A percentile compares a stretch with the other conserved stretches of the same genome.
Evolutionary conservation across 2,113 vertebrate genomes (phyloP).

Genomic region (Zootoca vivipara): DNA sequence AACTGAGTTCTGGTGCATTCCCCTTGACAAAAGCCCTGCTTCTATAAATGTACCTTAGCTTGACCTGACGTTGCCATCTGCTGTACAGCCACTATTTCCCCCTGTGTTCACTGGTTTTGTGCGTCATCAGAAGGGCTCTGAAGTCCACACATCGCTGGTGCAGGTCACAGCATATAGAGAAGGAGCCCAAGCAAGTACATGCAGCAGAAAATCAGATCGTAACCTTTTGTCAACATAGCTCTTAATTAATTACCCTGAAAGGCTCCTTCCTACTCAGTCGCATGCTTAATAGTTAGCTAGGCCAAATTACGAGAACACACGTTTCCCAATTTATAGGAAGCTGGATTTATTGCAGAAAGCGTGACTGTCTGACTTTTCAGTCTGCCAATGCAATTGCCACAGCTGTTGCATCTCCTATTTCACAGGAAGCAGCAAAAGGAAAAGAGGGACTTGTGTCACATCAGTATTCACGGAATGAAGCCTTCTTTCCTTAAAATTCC

Average conservation of each 20-base stretch:
- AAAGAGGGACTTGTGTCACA: conserved; percentile 40
- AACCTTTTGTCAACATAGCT: not conserved
- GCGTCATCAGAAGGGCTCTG: not conserved
- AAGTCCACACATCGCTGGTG: not conserved
- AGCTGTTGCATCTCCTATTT: conserved; percentile 58
- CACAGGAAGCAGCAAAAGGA: conserved; percentile 44
- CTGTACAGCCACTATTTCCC: not conserved
- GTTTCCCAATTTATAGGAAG: conserved; percentile 36
- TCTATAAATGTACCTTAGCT: not conserved
- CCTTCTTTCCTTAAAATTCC: conserved; percentile 49
- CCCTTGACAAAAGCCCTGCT: not conserved
- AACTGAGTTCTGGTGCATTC: no score
- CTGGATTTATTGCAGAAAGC: conserved; percentile 39
- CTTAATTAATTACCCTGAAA: not conserved
- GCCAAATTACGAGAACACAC: conserved; percentile 9
- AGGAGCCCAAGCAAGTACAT: not conserved
- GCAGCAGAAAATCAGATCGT: rapidly evolving
- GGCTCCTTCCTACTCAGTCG: not conserved
- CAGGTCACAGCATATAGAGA: not conserved
- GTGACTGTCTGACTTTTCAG: conserved; percentile 36
- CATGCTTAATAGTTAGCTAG: not conserved
- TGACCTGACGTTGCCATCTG: not conserved
- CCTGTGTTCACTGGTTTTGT: not conserved
- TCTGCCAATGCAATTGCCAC: conserved; percentile 32
- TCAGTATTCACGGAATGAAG: conserved; percentile 31